phyloP scores from a whole-genome alignment of 2,888 invertebrate genomes.

The Tiliacea aurago region DNA sequence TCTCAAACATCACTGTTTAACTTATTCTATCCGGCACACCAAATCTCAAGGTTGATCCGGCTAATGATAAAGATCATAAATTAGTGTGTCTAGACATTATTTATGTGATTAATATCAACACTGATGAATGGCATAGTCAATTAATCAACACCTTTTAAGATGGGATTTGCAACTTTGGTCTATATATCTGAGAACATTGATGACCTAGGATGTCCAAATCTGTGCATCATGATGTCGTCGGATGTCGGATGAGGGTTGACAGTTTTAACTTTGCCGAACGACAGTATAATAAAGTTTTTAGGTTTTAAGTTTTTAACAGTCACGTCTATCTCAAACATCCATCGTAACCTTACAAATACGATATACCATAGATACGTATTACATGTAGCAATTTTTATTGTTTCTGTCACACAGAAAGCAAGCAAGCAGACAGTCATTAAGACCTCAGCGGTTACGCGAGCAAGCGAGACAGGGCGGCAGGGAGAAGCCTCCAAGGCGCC shows the following conservation, averaged over 20 bases:
- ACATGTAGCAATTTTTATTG: no score
- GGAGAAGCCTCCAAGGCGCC: no score
- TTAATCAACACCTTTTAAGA: slow-evolving; percentile 43
- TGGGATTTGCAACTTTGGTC: slow-evolving; percentile 12
- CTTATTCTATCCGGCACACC: background rate
- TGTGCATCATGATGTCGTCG: background rate
- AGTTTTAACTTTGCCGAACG: background rate
- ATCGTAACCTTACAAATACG: background rate
- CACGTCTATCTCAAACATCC: background rate
- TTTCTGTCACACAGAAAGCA: no score
- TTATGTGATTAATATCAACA: slow-evolving; percentile 41
- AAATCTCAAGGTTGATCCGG: slow-evolving; percentile 37
- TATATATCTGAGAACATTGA: slow-evolving; percentile 36
- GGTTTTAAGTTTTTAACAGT: background rate
- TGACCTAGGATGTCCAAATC: slow-evolving; percentile 41
- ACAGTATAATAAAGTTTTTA: background rate
- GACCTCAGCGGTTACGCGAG: no score
- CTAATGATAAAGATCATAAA: slow-evolving; percentile 28
- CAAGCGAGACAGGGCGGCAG: no score
- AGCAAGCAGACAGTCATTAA: no score
- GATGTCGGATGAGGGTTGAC: background rate
- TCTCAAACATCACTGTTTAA: background rate
- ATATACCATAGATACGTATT: no score
- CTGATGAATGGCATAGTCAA: slow-evolving; percentile 41
- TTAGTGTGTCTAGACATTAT: slow-evolving; percentile 43